phyloP scores from a whole-genome alignment of 2,797 vertebrate genomes.

The Mormyrus hasselquistii region DNA sequence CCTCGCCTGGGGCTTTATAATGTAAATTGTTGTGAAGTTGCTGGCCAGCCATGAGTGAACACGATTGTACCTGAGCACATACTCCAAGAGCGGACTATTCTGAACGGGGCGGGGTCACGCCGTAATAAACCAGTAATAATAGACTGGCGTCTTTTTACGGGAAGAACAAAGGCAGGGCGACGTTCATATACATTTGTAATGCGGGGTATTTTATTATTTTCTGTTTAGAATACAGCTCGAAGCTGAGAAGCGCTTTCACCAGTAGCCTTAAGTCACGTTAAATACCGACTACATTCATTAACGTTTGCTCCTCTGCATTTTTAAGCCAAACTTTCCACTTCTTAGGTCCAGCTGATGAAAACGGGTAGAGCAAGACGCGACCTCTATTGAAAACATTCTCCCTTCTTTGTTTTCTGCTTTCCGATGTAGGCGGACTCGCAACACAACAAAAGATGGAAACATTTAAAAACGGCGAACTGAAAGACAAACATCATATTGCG shows the following conservation, averaged over 20 bases:
- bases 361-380: slow-evolving; percentile 73
- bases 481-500: background rate
- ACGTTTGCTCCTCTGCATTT: slow-evolving; percentile 49
- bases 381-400: slow-evolving; percentile 58
- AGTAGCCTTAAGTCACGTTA: slow-evolving; percentile 44
- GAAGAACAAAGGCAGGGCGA: slow-evolving; percentile 1
- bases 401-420: slow-evolving; percentile 44
- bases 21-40: slow-evolving; percentile 50
- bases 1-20: slow-evolving; percentile 38
- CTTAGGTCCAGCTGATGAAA: slow-evolving; percentile 57
- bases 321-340: slow-evolving; percentile 34
- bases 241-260: slow-evolving; percentile 28
- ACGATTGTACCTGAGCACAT: slow-evolving; percentile 44
- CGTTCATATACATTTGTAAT: background rate
- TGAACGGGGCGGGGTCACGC: background rate
- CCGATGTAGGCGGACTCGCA: slow-evolving; percentile 63
- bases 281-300: slow-evolving; percentile 42
- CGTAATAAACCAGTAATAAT: background rate
- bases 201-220: background rate
- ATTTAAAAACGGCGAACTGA: background rate
- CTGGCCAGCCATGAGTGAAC: slow-evolving; percentile 59
- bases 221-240: background rate
- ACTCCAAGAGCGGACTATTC: slow-evolving; percentile 9
- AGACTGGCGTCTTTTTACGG: background rate
- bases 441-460: slow-evolving; percentile 56